Evolutionary conservation across 2,113 vertebrate species (phyloP), one percentile per base, ranked within the genome.

Genomic region (Microcebus murinus): DNA sequence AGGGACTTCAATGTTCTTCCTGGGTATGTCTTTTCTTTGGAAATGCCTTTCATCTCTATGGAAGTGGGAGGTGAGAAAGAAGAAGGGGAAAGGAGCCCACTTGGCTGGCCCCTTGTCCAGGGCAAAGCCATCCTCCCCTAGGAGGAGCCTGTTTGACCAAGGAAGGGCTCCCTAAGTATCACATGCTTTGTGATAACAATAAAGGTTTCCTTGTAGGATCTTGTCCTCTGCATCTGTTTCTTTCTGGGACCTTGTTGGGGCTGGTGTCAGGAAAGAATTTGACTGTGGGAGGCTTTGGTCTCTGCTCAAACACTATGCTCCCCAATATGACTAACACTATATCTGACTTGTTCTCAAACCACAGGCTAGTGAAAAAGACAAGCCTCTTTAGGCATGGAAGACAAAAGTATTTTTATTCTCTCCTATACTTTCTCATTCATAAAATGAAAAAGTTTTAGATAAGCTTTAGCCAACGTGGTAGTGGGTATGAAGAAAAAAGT

Each of bases 221-320:
- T 65, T 55, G 31, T 81, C 50, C 48, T 70, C 55, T 88, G 29
- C 29, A 67, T 79, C 52, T 84, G 21, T 52, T 14, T 94, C 63
- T 73, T 87, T 50, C 67, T 86, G 94, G 57, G 70, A 86, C 50
- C 15, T 85, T 61, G 48, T 27, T 90, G 27, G 42, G 88, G 31
- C n/a, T 92, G 57, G 67, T 83, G 68, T 95, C 65, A 89, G 83
- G 76, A 91, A 81, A 88, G 55, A 42, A 91, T n/a, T 57, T 87
- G 74, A 92, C 61, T 74, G 59, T 50, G 55, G 17, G 34, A 36
- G 55, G 17, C 48, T 93, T 36, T 55, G 29, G 31, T 82, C 20
- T 87, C 77, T 74, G 82, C 55, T 88, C 39, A 87, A 83, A 74
- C 61, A 87, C 55, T 91, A 27, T 74, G 25, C 29, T 92, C 45